phyloP scores from a whole-genome alignment of 2,888 invertebrate species.

The Tenthredo scrophulariae region DNA sequence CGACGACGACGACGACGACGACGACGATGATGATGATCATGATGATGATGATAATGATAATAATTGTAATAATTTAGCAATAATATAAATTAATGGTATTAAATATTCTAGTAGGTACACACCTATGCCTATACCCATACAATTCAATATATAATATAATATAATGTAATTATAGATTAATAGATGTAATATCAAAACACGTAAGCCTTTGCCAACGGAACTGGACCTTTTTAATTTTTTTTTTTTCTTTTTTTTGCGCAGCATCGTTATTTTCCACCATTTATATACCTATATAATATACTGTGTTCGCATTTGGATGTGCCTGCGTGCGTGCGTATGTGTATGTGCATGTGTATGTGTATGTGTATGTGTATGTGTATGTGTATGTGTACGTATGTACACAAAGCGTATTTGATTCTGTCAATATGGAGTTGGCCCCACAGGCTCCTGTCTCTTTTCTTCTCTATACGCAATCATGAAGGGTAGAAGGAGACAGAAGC shows the following conservation, averaged over 20 bases:
- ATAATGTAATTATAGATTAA: conserved; percentile 23
- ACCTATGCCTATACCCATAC: neutral
- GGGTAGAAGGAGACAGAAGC: too few relatives aligned
- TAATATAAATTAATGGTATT: neutral
- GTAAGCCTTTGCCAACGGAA: conserved; percentile 24
- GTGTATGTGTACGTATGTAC: neutral
- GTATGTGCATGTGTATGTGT: neutral
- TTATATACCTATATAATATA: conserved; percentile 27
- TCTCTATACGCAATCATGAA: too few relatives aligned
- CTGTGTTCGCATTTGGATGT: neutral
- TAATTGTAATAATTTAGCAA: neutral
- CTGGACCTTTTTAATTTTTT: neutral
- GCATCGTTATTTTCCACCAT: neutral
- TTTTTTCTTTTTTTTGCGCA: neutral
- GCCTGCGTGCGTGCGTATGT: neutral
- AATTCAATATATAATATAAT: neutral
- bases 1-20: neutral
- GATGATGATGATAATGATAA: neutral
- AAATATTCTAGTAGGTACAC: conserved; percentile 18
- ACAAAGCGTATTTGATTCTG: too few relatives aligned
- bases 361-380: neutral
- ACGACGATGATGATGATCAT: neutral
- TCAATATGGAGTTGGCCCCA: too few relatives aligned
- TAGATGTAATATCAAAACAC: conserved; percentile 45
- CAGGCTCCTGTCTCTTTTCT: too few relatives aligned